phyloP scores from a whole-genome alignment of 2,888 invertebrate species.

The Drepana falcataria region DNA sequence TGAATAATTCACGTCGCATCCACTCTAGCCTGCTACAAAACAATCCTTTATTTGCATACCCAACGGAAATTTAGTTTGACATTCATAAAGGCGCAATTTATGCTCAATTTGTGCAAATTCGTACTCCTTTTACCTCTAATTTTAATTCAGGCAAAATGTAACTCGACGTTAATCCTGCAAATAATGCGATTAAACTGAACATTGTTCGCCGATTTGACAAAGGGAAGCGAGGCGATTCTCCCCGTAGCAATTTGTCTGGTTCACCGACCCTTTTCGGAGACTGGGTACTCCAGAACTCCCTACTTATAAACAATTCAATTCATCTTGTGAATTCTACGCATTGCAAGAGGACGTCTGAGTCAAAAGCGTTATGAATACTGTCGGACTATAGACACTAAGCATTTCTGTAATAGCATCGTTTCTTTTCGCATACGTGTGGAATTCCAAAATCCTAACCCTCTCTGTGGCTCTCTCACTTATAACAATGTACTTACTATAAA shows the following conservation, averaged over 20 bases:
- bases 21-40: slow-evolving; percentile 29
- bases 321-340: slow-evolving; percentile 48
- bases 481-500: slow-evolving; percentile 34
- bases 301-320: slow-evolving; percentile 60
- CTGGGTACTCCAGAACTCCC: slow-evolving; percentile 32
- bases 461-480: slow-evolving; percentile 28
- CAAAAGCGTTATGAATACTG: slow-evolving; percentile 43
- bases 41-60: slow-evolving; percentile 39
- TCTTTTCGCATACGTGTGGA: slow-evolving; percentile 46
- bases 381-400: slow-evolving; percentile 44
- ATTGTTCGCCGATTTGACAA: slow-evolving; percentile 43
- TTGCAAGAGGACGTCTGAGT: slow-evolving; percentile 30
- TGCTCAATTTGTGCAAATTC: slow-evolving; percentile 39
- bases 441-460: slow-evolving; percentile 44
- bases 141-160: slow-evolving; percentile 42
- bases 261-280: slow-evolving; percentile 53
- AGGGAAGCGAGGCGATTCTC: slow-evolving; percentile 41
- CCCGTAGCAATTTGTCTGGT: slow-evolving; percentile 58
- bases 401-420: no score
- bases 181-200: slow-evolving; percentile 54
- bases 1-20: slow-evolving; percentile 39
- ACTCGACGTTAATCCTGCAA: slow-evolving; percentile 46
- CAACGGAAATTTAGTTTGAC: slow-evolving; percentile 34
- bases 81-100: slow-evolving; percentile 44
- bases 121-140: slow-evolving; percentile 32